These are phyloP conservation scores for Aplysina aerophoba DNA, from an alignment of 37 sponge, comb jelly and placozoan genomes.

Conservation along the genomic window DNA sequence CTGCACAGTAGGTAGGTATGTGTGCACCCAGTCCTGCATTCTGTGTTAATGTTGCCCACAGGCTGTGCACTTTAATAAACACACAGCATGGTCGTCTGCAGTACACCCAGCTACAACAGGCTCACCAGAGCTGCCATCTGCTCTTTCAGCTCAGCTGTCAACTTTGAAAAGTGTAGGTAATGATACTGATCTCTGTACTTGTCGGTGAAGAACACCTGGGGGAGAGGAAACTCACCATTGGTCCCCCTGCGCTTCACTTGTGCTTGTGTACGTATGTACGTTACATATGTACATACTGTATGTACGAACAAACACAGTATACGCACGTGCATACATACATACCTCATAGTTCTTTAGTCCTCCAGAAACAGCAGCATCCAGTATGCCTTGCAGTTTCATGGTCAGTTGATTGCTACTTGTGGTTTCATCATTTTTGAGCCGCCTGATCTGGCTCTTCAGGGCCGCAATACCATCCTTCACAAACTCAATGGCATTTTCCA, in stretches of 20 bases:
- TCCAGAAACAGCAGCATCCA: slow-evolving; percentile 89
- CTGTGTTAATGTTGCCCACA: too few relatives aligned
- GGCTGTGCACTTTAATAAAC: background rate
- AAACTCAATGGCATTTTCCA: slow-evolving; percentile 82
- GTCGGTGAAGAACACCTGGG: slow-evolving; percentile 75
- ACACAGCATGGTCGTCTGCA: background rate
- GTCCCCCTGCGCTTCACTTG: background rate
- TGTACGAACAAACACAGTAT: too few relatives aligned
- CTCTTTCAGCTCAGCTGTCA: slow-evolving; percentile 47
- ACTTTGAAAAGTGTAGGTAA: slow-evolving; percentile 42
- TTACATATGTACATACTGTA: background rate
- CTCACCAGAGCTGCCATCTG: slow-evolving; percentile 74
- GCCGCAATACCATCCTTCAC: slow-evolving; percentile 64
- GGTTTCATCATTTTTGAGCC: slow-evolving; percentile 43
- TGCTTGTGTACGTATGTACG: background rate
- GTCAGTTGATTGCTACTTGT: slow-evolving; percentile 77
- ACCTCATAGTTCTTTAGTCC: slow-evolving; percentile 84
- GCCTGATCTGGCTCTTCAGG: slow-evolving; percentile 52
- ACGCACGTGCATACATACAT: too few relatives aligned
- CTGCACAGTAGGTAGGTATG: too few relatives aligned
- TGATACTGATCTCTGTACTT: slow-evolving; percentile 48
- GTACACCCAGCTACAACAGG: background rate
- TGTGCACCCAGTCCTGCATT: too few relatives aligned
- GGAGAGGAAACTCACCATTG: background rate
- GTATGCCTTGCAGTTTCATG: slow-evolving; percentile 84